Percentiles rank a stretch among this genome's conserved stretches.
Conservation (phyloP, 1,140 invertebrate genomes). For the Pemphigus obesinymphae region DNA sequence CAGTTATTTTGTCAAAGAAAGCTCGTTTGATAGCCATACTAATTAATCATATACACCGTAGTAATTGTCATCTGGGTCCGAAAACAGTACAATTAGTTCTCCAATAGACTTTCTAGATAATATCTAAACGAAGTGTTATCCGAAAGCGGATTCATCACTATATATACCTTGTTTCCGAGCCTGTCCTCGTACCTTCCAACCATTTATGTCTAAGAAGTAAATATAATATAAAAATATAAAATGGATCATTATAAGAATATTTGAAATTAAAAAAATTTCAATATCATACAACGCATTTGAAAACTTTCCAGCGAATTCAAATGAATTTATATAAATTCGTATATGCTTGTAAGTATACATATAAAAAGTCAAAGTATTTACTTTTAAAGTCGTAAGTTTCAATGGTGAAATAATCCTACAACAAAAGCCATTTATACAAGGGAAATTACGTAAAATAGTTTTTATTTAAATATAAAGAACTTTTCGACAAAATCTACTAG, state of each 20-base stretch:
- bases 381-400: background rate
- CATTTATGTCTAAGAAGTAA: too few species aligned
- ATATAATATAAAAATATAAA: too few species aligned
- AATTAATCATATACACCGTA: too few species aligned
- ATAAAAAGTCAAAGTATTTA: background rate
- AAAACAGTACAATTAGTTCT: background rate
- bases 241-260: background rate
- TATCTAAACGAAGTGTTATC: background rate
- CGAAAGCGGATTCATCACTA: background rate
- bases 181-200: background rate
- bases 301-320: background rate
- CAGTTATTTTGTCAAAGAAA: background rate
- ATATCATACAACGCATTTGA: background rate
- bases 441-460: background rate
- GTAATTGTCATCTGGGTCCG: background rate
- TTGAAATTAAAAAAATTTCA: background rate
- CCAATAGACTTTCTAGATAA: background rate
- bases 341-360: background rate
- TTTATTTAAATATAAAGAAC: background rate
- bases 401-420: background rate
- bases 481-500: background rate
- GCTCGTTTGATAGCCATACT: background rate
- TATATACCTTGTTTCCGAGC: background rate
- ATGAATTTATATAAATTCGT: background rate
- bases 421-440: background rate